Base-by-base conservation (phyloP, 1,140 invertebrate species). In the Helicoverpa zea region DNA sequence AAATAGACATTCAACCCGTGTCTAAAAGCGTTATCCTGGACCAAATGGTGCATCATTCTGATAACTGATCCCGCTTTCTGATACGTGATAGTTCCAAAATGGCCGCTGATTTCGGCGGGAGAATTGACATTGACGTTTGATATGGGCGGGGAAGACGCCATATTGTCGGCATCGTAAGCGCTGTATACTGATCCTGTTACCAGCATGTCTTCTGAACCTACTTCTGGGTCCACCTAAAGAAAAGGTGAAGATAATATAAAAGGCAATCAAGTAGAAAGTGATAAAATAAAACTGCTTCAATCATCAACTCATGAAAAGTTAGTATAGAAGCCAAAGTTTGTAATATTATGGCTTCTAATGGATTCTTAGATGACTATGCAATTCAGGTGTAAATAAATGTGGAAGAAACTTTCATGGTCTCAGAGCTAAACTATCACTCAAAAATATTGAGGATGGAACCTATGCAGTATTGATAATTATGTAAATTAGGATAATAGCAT, bases 1-100 rank as follows among this genome's bases (percentile, higher is more conserved):
- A 97, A 88, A 84, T 97, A 97, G 5, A 87, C 63, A 51, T 95
- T 94, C n/a, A 97, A 87, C 9, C 96, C 97, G 74, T 90, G 90
- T 85, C 95, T 93, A 87, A 98, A 98, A 3, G 95, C 96, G 0
- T 95, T 92, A 68, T 96, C 92, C 5, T 97, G 97, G 18, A 98
- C 91, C 56, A 97, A 96, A 86, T 97, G 96, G 79, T 96, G 95
- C 87, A 98, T 96, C 98, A 98, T 98, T 63, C 97, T 94, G 14
- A 98, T 96, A 9, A 98, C 95, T 1, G 96, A 95, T 5, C 96
- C 97, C 58, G 96, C 96, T 91, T 97, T 97, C 77, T 96, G 95
- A 80, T 97, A 97, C 0, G 96, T 96, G 18, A 97, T 95, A 11
- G 92, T 94, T 66, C 96, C 96, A 84, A 97, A 97, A 87, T 96